A percentile compares a stretch with the other conserved stretches of the same genome.
Evolutionary conservation across 2,888 invertebrate genomes (phyloP).

Genomic region (Andrena flavipes): DNA sequence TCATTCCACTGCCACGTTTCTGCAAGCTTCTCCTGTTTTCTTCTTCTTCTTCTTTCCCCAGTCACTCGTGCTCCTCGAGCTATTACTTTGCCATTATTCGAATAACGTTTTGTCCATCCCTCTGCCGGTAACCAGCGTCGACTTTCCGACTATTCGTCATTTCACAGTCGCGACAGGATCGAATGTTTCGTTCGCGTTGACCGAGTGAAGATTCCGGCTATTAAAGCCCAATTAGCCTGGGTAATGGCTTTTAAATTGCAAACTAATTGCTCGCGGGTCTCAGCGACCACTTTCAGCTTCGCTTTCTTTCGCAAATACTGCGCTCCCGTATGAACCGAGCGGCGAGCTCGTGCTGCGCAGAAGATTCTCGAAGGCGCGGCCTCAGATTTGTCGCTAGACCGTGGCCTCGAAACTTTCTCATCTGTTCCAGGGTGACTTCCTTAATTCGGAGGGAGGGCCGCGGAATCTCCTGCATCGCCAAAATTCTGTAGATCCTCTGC

Average conservation of each 20-base stretch:
- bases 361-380: background rate
- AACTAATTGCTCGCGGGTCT: conserved; percentile 10
- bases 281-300: background rate
- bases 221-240: conserved; percentile 35
- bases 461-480: background rate
- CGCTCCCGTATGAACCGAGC: background rate
- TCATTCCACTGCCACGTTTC: too few species aligned
- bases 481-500: background rate
- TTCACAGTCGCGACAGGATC: too few species aligned
- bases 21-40: too few species aligned
- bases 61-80: too few species aligned
- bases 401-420: background rate
- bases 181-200: background rate
- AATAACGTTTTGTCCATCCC: too few species aligned
- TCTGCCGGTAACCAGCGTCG: too few species aligned
- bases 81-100: too few species aligned
- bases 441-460: background rate
- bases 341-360: too few species aligned
- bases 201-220: background rate
- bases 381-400: background rate
- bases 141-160: too few species aligned
- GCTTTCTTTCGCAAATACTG: background rate
- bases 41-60: too few species aligned
- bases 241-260: conserved; percentile 42
- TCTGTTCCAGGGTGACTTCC: background rate